Conservation (phyloP, 2,797 vertebrate species). For the Scleropages formosus region DNA sequence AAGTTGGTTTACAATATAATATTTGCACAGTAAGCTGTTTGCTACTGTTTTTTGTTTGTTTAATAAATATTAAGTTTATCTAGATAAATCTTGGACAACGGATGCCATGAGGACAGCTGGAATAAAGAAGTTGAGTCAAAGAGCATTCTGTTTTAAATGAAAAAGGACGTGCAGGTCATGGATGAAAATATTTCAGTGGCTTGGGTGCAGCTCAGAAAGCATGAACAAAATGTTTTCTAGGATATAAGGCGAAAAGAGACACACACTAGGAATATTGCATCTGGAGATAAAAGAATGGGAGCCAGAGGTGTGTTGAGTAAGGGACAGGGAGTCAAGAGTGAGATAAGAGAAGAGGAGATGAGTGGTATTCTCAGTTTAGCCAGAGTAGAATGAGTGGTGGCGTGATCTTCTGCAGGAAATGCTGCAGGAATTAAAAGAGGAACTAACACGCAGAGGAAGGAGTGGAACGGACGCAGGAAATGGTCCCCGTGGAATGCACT, state of each 20-base stretch:
- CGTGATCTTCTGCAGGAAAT: background rate
- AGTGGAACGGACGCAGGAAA: too few species aligned
- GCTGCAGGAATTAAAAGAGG: constrained; percentile 4
- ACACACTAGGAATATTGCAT: background rate
- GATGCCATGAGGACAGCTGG: background rate
- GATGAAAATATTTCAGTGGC: background rate
- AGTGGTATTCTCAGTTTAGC: background rate
- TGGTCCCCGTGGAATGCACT: too few species aligned
- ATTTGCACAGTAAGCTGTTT: too few species aligned
- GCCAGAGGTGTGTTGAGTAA: background rate
- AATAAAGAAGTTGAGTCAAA: background rate
- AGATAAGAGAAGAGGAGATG: background rate
- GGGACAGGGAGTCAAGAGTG: constrained; percentile 2
- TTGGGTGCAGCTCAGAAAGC: background rate
- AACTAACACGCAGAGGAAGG: background rate
- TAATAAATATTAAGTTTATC: too few species aligned
- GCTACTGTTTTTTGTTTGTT: too few species aligned
- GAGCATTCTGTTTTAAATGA: too few species aligned
- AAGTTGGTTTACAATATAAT: too few species aligned
- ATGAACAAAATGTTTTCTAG: background rate
- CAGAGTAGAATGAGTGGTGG: constrained; percentile 6
- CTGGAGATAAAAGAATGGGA: background rate
- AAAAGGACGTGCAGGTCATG: background rate
- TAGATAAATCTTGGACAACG: background rate
- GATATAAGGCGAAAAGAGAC: constrained; percentile 1